Conservation (phyloP, 2,797 vertebrate genomes). For the Acipenser transmontanus region DNA sequence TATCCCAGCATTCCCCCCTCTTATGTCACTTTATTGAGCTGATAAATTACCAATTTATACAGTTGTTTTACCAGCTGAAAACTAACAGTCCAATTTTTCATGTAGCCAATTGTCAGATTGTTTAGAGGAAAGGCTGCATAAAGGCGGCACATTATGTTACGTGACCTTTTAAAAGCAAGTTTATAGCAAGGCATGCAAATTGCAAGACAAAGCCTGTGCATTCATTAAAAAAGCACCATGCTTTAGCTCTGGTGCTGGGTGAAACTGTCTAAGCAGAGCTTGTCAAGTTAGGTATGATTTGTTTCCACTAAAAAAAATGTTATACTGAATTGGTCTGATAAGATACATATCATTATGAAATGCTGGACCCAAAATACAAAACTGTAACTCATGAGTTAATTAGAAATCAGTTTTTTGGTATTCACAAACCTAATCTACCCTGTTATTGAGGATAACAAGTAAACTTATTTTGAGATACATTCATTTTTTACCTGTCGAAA, state of each 20-base stretch:
- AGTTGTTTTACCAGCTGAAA: constrained; percentile 45
- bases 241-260: not conserved
- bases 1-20: constrained; percentile 46
- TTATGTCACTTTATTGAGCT: constrained; percentile 38
- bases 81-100: constrained; percentile 46
- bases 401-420: too few relatives aligned
- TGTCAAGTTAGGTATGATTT: not conserved
- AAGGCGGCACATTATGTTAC: constrained; percentile 30
- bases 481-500: too few relatives aligned
- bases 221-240: too few relatives aligned
- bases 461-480: too few relatives aligned
- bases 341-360: too few relatives aligned
- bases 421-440: too few relatives aligned
- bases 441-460: too few relatives aligned
- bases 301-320: not conserved
- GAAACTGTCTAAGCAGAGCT: not conserved
- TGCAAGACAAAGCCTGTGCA: too few relatives aligned
- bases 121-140: constrained; percentile 52
- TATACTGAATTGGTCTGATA: too few relatives aligned
- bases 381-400: too few relatives aligned
- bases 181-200: constrained; percentile 37
- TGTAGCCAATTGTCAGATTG: constrained; percentile 50
- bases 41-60: constrained; percentile 24
- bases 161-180: constrained; percentile 55
- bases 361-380: too few relatives aligned